Percentiles rank a stretch among this genome's conserved stretches.
Conservation (phyloP, 2,113 vertebrate species). For the Podilymbus podiceps region DNA sequence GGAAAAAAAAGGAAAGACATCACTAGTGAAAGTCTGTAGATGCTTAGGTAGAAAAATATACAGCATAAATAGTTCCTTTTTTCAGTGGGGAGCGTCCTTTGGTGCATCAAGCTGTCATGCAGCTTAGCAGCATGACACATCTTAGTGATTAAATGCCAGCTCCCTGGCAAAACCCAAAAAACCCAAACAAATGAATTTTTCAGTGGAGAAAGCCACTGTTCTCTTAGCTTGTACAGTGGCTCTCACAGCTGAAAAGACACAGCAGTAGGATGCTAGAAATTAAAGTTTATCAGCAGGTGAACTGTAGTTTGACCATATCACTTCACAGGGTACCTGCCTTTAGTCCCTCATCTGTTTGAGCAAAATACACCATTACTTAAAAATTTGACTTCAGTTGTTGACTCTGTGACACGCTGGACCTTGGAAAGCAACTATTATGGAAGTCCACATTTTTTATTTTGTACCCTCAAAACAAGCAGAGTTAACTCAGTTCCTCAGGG, state of each 20-base stretch:
- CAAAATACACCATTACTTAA: neutral
- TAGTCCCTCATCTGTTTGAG: neutral
- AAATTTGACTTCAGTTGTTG: neutral
- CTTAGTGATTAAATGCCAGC: constrained; percentile 6
- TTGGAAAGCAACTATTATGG: neutral
- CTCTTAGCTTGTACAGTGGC: neutral
- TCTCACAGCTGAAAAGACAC: neutral
- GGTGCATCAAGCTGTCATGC: constrained; percentile 1
- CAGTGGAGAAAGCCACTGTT: neutral
- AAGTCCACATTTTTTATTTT: neutral
- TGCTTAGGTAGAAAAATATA: neutral
- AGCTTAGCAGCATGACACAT: constrained; percentile 31
- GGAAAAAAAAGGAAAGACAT: neutral
- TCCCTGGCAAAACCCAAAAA: constrained; percentile 1
- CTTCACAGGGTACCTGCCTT: neutral
- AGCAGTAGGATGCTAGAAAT: neutral
- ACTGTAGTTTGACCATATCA: neutral
- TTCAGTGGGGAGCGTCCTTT: neutral
- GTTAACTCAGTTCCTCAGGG: neutral
- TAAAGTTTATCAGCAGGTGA: neutral
- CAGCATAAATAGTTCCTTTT: constrained; percentile 19
- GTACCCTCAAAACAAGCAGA: neutral
- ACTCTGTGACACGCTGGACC: neutral
- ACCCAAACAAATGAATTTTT: constrained; percentile 10
- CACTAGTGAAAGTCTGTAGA: neutral